Percentiles rank a stretch among this genome's conserved stretches.
Conservation (phyloP, 2,113 vertebrate genomes). For the Ptychochromis oligacanthus region DNA sequence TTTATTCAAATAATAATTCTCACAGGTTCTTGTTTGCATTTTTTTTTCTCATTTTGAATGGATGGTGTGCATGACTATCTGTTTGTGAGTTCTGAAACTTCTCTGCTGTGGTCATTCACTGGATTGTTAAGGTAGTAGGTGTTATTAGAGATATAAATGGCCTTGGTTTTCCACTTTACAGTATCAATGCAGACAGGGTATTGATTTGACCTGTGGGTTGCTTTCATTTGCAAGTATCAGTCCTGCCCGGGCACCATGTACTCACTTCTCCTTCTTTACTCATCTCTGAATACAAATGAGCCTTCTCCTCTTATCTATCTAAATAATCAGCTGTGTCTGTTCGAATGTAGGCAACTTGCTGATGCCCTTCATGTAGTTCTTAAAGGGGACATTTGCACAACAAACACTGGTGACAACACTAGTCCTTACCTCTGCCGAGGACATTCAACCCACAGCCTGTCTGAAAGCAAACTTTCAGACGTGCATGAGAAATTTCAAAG, state of each 20-base stretch:
- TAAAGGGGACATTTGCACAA: constrained; percentile 54
- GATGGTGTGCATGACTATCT: neutral
- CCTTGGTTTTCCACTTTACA: constrained; percentile 58
- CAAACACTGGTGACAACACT: constrained; percentile 35
- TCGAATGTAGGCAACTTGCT: constrained; percentile 36
- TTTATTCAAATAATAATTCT: constrained; percentile 40
- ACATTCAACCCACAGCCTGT: neutral
- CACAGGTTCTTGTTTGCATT: constrained; percentile 10
- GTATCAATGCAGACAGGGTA: constrained; percentile 53
- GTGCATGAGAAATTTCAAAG: constrained; percentile 10
- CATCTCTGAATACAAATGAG: constrained; percentile 70
- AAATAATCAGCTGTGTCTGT: constrained; percentile 57
- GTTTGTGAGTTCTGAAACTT: neutral
- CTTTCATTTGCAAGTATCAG: constrained; percentile 67
- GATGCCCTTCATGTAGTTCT: constrained; percentile 65
- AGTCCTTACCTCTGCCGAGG: constrained; percentile 22
- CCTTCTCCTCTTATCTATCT: constrained; percentile 53
- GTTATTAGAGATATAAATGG: constrained; percentile 46
- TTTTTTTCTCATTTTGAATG: neutral
- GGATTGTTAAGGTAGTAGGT: constrained; percentile 15
- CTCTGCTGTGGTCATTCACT: neutral
- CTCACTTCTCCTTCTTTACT: constrained; percentile 38
- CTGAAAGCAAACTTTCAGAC: constrained; percentile 24
- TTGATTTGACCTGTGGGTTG: constrained; percentile 68
- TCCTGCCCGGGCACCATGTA: constrained; percentile 35